Evolutionary conservation across 1,140 invertebrate genomes (phyloP).

Genomic region (Melipona quadrifasciata): DNA sequence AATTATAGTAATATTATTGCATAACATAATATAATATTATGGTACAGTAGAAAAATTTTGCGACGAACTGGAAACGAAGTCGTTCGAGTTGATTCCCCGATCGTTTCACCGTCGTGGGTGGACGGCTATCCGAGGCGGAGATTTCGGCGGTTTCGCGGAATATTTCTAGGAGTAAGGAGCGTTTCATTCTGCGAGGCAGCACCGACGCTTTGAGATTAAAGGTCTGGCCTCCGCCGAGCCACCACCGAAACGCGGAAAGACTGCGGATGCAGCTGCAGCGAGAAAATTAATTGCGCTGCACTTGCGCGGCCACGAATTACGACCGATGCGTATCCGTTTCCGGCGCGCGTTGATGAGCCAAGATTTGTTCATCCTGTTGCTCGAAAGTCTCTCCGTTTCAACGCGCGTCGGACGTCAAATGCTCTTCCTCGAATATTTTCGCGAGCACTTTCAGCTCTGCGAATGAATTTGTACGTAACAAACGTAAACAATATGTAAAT

Average conservation of each 20-base stretch:
- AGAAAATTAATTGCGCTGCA: constrained; percentile 64
- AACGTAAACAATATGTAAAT: no score
- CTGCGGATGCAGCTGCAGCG: constrained; percentile 63
- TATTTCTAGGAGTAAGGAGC: constrained; percentile 25
- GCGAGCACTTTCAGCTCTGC: no score
- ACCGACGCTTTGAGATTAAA: constrained; percentile 46
- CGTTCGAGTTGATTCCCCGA: neutral
- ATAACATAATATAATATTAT: no score
- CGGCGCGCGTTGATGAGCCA: constrained; percentile 51
- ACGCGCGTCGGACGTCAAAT: neutral
- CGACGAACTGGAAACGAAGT: neutral
- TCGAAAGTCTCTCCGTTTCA: neutral
- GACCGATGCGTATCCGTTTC: constrained; percentile 62
- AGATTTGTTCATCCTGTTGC: constrained; percentile 38
- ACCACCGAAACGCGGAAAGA: constrained; percentile 61
- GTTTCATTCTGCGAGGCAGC: constrained; percentile 20
- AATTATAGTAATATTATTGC: no score
- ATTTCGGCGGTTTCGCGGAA: neutral
- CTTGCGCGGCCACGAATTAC: constrained; percentile 64
- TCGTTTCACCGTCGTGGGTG: neutral
- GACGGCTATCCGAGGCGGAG: neutral
- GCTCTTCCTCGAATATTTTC: neutral
- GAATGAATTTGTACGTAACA: neutral
- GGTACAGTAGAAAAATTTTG: neutral
- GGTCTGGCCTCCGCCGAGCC: constrained; percentile 22